These are phyloP conservation scores for Trachelus tabidus DNA, from an alignment of 2,888 invertebrate species.

Conservation along the genomic window DNA sequence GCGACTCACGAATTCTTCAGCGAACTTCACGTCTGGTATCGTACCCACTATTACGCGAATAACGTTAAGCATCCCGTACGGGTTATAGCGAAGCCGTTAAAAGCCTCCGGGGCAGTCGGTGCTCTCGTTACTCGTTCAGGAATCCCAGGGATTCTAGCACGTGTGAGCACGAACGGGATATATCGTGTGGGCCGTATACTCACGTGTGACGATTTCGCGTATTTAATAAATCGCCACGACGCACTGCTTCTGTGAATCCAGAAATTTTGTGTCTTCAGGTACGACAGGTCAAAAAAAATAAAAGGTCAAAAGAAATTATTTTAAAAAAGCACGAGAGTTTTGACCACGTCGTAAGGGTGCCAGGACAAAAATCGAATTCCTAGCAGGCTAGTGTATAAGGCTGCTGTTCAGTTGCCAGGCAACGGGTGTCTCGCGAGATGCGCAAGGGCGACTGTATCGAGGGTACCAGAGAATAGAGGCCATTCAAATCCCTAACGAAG, in stretches of 20 bases:
- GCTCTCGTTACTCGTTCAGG: conserved; percentile 2
- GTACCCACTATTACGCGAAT: neutral
- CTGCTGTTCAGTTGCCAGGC: conserved; percentile 18
- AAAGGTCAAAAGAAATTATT: neutral
- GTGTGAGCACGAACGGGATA: neutral
- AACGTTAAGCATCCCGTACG: neutral
- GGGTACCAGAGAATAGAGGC: conserved; percentile 1
- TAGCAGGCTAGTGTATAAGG: conserved; percentile 12
- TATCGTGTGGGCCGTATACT: neutral
- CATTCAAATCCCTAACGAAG: conserved; percentile 8
- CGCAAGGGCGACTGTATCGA: neutral
- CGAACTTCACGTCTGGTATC: neutral
- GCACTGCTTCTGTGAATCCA: neutral
- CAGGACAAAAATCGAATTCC: neutral
- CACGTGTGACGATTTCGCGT: neutral
- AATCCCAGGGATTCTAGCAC: neutral
- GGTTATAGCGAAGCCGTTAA: neutral
- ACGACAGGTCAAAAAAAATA: neutral
- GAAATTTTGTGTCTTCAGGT: neutral
- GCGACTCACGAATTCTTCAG: neutral
- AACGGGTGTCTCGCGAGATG: conserved; percentile 3
- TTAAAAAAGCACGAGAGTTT: neutral
- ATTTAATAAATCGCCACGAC: neutral
- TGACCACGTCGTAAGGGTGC: neutral
- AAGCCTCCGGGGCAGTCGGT: neutral